A percentile compares a stretch with the other conserved stretches of the same genome.
phyloP scores from a whole-genome alignment of 2,113 vertebrate species.

The Gallinago undulata region DNA sequence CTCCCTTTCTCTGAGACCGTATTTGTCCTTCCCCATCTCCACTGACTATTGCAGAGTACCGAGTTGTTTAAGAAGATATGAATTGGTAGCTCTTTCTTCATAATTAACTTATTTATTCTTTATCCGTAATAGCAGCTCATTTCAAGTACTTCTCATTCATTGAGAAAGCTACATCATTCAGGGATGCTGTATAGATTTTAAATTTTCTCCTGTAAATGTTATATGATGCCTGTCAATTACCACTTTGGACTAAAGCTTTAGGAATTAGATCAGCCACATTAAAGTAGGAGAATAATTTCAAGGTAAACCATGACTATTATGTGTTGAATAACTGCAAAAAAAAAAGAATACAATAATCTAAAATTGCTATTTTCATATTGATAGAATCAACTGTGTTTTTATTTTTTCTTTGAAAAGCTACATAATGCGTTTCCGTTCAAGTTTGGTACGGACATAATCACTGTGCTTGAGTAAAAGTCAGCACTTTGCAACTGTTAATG shows the following conservation, averaged over 20 bases:
- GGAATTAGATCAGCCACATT: constrained; percentile 37
- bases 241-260: neutral
- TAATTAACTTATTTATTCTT: constrained; percentile 19
- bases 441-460: neutral
- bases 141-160: neutral
- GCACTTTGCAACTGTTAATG: neutral
- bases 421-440: neutral
- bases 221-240: neutral
- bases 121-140: neutral
- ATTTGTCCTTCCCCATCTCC: neutral
- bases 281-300: constrained; percentile 45
- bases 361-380: constrained; percentile 4
- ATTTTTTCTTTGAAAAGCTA: neutral
- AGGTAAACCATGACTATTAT: neutral
- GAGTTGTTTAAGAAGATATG: neutral
- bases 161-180: neutral
- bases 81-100: neutral
- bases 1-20: neutral
- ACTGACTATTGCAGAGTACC: neutral
- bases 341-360: neutral
- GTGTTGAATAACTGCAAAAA: neutral
- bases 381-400: neutral
- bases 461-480: neutral
- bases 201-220: constrained; percentile 34
- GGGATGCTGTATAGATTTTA: neutral